A percentile compares a stretch with the other conserved stretches of the same genome.
Evolutionary conservation across 2,888 invertebrate species (phyloP).

Genomic region (Agonopterix arenella): DNA sequence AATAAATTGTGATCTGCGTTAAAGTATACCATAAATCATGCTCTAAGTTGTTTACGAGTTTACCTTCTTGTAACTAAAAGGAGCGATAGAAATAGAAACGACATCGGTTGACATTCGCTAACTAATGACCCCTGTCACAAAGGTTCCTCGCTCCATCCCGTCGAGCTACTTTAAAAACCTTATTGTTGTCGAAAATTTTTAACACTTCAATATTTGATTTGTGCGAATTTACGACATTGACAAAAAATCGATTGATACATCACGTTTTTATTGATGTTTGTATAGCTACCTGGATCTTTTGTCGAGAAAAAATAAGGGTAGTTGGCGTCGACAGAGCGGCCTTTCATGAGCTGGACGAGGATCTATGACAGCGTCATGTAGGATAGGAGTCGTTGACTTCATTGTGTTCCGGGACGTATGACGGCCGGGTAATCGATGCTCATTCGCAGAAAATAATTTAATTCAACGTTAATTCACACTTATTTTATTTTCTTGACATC

Average conservation of each 20-base stretch:
- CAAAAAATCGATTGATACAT: constrained; percentile 69
- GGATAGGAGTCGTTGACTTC: constrained; percentile 54
- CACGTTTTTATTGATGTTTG: constrained; percentile 71
- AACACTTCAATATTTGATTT: constrained; percentile 75
- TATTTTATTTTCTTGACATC: constrained; percentile 1
- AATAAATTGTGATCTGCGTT: constrained; percentile 24
- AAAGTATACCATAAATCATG: constrained; percentile 49
- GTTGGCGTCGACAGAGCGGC: constrained; percentile 41
- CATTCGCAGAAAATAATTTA: constrained; percentile 31
- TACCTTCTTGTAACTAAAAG: constrained; percentile 57
- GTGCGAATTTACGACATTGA: constrained; percentile 63
- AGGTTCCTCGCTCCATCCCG: constrained; percentile 45
- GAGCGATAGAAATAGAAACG: constrained; percentile 47
- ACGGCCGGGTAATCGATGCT: constrained; percentile 38
- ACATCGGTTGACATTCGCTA: constrained; percentile 57
- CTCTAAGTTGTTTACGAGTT: constrained; percentile 59
- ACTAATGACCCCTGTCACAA: constrained; percentile 67
- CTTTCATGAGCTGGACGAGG: constrained; percentile 39
- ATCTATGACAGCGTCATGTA: constrained; percentile 51
- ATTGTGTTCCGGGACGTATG: constrained; percentile 47
- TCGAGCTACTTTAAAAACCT: constrained; percentile 50
- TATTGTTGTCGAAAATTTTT: constrained; percentile 63
- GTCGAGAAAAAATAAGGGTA: constrained; percentile 48
- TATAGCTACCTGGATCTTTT: constrained; percentile 66
- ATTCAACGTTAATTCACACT: constrained; percentile 1